phyloP scores from a whole-genome alignment of 2,113 vertebrate species.

The Pteronura brasiliensis region DNA sequence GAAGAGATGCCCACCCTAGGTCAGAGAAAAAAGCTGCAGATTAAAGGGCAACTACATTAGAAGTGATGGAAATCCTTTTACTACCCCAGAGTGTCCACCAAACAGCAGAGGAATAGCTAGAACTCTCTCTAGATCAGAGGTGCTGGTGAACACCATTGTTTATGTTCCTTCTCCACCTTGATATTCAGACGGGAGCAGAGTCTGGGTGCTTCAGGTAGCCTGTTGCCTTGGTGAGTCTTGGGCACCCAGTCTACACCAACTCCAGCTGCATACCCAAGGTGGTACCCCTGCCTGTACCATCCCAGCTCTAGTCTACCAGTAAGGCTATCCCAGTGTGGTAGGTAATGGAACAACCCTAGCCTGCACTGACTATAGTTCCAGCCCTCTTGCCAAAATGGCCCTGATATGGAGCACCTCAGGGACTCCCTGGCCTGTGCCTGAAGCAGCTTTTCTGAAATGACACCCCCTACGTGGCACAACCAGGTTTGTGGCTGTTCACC shows the following conservation, averaged over 20 bases:
- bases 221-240: neutral
- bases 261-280: neutral
- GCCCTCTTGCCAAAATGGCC: neutral
- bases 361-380: neutral
- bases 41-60: neutral
- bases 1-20: neutral
- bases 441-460: neutral
- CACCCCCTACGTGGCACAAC: neutral
- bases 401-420: neutral
- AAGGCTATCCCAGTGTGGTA: neutral
- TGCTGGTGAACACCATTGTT: neutral
- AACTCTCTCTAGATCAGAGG: neutral
- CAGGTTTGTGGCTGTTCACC: neutral
- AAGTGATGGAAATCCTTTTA: neutral
- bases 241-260: neutral
- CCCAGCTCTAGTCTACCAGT: neutral
- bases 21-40: neutral
- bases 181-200: neutral
- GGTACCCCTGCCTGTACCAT: neutral
- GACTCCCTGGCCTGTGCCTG: neutral
- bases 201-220: neutral
- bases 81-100: neutral
- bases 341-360: neutral
- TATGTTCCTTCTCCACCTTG: neutral
- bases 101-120: neutral